phyloP scores from a whole-genome alignment of 2,113 vertebrate genomes.

The Eclectus roratus region DNA sequence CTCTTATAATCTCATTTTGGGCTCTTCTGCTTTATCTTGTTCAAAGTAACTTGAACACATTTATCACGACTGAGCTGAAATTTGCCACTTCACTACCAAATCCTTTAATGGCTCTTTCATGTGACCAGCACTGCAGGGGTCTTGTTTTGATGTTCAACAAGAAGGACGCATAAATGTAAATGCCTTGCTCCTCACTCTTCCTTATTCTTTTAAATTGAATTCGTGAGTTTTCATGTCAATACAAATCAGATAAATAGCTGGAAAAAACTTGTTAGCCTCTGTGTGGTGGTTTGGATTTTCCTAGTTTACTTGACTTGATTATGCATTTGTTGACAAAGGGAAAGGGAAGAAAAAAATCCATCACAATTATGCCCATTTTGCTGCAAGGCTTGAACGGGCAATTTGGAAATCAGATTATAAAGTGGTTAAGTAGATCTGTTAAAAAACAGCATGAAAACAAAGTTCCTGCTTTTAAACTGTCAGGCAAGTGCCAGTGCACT shows the following conservation, averaged over 20 bases:
- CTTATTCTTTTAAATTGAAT: conserved; percentile 26
- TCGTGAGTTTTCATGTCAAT: conserved; percentile 43
- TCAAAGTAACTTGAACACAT: not conserved
- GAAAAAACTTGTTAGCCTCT: conserved; percentile 24
- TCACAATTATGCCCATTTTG: conserved; percentile 22
- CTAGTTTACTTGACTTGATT: not conserved
- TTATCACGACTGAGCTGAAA: not conserved
- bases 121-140: not conserved
- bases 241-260: conserved; percentile 46
- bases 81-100: not conserved
- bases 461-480: not conserved
- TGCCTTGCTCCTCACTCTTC: not conserved
- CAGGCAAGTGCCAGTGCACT: not conserved
- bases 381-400: conserved; percentile 25
- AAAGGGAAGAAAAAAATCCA: conserved; percentile 16
- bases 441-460: not conserved
- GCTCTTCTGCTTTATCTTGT: not conserved
- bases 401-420: conserved; percentile 31
- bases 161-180: not conserved
- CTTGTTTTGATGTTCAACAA: conserved; percentile 1
- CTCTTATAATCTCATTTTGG: not conserved
- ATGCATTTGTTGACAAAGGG: conserved; percentile 27
- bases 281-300: not conserved
- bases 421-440: not conserved
- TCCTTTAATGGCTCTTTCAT: conserved; percentile 16